These are phyloP conservation scores for Enteromius radiatus DNA, from an alignment of 2,797 vertebrate species.

Conservation along the genomic window DNA sequence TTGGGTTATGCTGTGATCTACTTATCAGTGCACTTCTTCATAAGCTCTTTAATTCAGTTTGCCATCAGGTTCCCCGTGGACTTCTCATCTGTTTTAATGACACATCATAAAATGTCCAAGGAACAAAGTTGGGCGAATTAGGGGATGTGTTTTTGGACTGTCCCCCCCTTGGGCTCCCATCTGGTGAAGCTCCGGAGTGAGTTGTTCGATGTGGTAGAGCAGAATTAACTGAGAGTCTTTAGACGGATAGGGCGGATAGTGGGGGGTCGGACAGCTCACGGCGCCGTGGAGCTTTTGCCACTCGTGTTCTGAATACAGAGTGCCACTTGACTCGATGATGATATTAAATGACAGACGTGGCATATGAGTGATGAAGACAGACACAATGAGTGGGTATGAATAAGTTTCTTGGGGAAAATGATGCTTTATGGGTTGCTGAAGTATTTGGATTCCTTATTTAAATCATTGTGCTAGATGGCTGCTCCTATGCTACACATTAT, in stretches of 20 bases:
- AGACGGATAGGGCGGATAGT: constrained; percentile 54
- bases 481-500: constrained; percentile 15
- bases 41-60: constrained; percentile 59
- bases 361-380: constrained; percentile 37
- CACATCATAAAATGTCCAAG: constrained; percentile 55
- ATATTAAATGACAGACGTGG: constrained; percentile 47
- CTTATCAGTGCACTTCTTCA: constrained; percentile 39
- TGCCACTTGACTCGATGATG: constrained; percentile 46
- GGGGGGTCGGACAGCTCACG: constrained; percentile 47
- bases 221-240: constrained; percentile 52
- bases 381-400: constrained; percentile 28
- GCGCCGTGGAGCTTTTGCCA: constrained; percentile 29
- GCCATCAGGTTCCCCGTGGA: constrained; percentile 46
- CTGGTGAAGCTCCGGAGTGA: constrained; percentile 48
- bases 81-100: constrained; percentile 62
- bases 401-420: constrained; percentile 6
- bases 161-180: constrained; percentile 53
- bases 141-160: constrained; percentile 50
- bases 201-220: constrained; percentile 32
- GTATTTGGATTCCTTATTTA: constrained; percentile 20
- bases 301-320: constrained; percentile 52
- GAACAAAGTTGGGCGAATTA: constrained; percentile 56
- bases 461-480: constrained; percentile 2
- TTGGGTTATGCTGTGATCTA: constrained; percentile 34
- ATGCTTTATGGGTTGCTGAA: constrained; percentile 12